Evolutionary conservation across 2,113 vertebrate species (phyloP).

Genomic region (Sylvicapra grimmia): DNA sequence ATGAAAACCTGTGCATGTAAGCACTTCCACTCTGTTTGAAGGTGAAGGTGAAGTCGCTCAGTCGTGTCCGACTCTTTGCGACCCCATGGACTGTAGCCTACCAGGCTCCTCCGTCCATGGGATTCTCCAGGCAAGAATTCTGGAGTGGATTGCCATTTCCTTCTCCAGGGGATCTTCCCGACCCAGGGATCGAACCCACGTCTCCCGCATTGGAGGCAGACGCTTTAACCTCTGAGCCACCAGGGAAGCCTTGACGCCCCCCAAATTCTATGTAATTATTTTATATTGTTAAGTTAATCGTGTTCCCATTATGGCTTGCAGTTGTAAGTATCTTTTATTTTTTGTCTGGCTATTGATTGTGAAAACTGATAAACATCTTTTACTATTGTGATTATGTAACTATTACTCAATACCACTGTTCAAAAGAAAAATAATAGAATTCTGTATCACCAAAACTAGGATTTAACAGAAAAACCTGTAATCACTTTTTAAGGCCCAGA

Average conservation of each 20-base stretch:
- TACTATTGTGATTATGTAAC: neutral
- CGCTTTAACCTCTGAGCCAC: no score
- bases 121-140: no score
- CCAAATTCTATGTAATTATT: neutral
- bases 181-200: no score
- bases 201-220: no score
- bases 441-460: neutral
- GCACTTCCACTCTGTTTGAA: neutral
- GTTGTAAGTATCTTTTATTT: neutral
- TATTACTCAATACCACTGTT: neutral
- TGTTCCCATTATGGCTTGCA: neutral
- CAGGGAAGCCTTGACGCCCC: neutral
- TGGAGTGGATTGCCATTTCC: no score
- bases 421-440: neutral
- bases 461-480: neutral
- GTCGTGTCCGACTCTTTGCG: no score
- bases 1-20: neutral
- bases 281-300: neutral
- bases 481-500: neutral
- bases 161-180: no score
- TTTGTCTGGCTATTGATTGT: neutral
- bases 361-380: neutral
- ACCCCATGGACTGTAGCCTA: no score
- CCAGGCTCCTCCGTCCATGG: no score
- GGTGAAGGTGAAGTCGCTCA: no score